phyloP scores from a whole-genome alignment of 1,140 invertebrate species.

The Drosophila baimaii region DNA sequence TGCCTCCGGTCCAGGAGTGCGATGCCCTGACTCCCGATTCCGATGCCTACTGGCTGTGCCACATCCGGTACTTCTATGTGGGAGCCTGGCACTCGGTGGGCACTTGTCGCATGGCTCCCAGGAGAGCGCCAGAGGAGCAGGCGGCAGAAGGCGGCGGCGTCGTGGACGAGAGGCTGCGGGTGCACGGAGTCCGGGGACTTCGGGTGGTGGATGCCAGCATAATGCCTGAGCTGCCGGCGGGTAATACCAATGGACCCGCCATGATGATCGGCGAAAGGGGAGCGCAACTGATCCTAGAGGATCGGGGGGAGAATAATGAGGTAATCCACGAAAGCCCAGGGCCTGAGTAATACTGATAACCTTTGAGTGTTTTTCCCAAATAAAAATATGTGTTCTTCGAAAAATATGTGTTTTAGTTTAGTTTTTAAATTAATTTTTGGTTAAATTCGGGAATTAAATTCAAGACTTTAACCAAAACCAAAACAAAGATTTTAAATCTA shows the following conservation, averaged over 20 bases:
- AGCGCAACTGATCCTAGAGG: slow-evolving; percentile 88
- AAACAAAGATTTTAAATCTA: too few relatives aligned
- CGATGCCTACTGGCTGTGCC: slow-evolving; percentile 88
- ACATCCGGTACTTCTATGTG: slow-evolving; percentile 86
- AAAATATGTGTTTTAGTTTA: too few relatives aligned
- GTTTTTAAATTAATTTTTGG: too few relatives aligned
- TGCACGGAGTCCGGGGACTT: slow-evolving; percentile 87
- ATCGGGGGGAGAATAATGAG: slow-evolving; percentile 51
- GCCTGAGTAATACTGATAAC: too few relatives aligned
- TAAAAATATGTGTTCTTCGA: too few relatives aligned
- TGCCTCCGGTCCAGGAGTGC: slow-evolving; percentile 84
- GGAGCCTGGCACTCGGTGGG: slow-evolving; percentile 90
- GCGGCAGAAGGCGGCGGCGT: slow-evolving; percentile 85
- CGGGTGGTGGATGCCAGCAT: slow-evolving; percentile 92
- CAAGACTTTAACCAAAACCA: too few relatives aligned
- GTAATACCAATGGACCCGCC: slow-evolving; percentile 90
- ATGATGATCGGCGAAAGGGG: slow-evolving; percentile 92
- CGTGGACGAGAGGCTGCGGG: slow-evolving; percentile 88
- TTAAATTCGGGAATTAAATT: too few relatives aligned
- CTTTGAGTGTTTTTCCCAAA: too few relatives aligned
- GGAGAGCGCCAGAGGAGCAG: slow-evolving; percentile 50
- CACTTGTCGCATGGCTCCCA: slow-evolving; percentile 90
- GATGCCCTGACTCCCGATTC: slow-evolving; percentile 81
- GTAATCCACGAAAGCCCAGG: slow-evolving; percentile 15
- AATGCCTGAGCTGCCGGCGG: slow-evolving; percentile 90